Evolutionary conservation across 1,140 invertebrate genomes (phyloP).

Genomic region (Drosophila kanapiae): DNA sequence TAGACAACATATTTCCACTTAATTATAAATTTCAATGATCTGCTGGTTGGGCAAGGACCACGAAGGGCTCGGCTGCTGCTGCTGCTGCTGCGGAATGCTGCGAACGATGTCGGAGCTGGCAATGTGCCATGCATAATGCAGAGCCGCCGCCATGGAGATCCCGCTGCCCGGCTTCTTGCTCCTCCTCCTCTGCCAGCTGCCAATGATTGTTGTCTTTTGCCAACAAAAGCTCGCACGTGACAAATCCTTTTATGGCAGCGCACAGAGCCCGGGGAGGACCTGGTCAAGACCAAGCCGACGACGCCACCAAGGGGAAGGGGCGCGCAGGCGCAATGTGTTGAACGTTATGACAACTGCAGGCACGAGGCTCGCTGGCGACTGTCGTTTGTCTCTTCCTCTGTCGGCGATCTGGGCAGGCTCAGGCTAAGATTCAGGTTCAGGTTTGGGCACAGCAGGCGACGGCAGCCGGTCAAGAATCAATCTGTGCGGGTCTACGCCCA

Average conservation of each 20-base stretch:
- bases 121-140: conserved; percentile 79
- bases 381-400: conserved; percentile 35
- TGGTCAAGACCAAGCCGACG: conserved; percentile 20
- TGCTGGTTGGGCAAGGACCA: conserved; percentile 20
- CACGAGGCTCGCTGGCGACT: conserved; percentile 70
- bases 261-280: conserved; percentile 33
- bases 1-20: conserved; percentile 75
- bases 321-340: conserved; percentile 64
- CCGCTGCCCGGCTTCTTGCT: background rate
- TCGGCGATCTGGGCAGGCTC: conserved; percentile 41
- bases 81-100: conserved; percentile 64
- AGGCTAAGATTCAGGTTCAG: conserved; percentile 18
- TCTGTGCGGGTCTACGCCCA: conserved; percentile 18
- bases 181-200: conserved; percentile 12
- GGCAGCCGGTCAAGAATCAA: conserved; percentile 50
- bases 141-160: conserved; percentile 23
- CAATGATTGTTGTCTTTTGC: conserved; percentile 82
- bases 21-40: conserved; percentile 82
- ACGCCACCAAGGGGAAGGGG: conserved; percentile 43
- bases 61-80: conserved; percentile 11
- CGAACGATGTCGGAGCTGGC: conserved; percentile 40
- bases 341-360: conserved; percentile 81
- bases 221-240: conserved; percentile 85
- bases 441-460: conserved; percentile 61
- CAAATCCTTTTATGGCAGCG: conserved; percentile 85